phyloP scores from a whole-genome alignment of 2,113 vertebrate species.

The Pomatorhinus ruficollis region DNA sequence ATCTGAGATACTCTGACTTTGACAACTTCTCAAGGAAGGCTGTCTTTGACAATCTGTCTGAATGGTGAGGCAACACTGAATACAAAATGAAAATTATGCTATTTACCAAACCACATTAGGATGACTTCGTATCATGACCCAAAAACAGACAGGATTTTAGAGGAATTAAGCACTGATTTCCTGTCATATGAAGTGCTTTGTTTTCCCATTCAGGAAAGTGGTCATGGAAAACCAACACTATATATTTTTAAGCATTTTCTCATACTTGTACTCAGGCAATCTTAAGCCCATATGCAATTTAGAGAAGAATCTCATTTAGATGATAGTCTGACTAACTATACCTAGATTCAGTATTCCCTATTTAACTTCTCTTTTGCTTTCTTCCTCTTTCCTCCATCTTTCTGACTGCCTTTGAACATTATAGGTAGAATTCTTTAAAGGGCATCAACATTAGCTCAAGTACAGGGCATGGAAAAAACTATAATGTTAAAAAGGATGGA shows the following conservation, averaged over 20 bases:
- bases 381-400: neutral
- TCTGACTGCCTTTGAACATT: neutral
- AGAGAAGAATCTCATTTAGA: neutral
- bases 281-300: neutral
- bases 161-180: neutral
- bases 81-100: neutral
- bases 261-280: neutral
- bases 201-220: neutral
- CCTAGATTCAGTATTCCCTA: neutral
- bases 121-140: neutral
- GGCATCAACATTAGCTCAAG: neutral
- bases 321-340: neutral
- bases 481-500: neutral
- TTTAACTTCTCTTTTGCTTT: neutral
- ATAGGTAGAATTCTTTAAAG: neutral
- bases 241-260: neutral
- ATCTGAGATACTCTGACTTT: neutral
- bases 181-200: neutral
- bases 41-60: neutral
- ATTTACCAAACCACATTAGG: neutral
- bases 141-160: neutral
- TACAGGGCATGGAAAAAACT: neutral
- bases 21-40: neutral
- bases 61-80: neutral
- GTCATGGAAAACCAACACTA: neutral